These are phyloP conservation scores for Apolygus lucorum DNA, from an alignment of 1,140 invertebrate species.

Conservation along the genomic window DNA sequence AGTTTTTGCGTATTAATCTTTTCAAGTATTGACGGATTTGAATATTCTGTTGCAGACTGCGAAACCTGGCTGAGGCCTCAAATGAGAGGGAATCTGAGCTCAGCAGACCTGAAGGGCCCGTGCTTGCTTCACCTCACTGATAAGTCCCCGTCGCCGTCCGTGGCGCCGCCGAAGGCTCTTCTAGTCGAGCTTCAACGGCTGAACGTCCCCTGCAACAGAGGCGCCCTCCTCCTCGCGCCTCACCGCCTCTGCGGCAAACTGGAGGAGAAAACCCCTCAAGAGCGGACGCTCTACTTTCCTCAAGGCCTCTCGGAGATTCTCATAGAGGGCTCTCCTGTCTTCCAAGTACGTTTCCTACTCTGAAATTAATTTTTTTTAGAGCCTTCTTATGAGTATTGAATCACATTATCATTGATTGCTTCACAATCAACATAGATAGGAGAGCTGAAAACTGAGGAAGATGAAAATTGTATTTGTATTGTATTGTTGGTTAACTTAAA, in stretches of 20 bases:
- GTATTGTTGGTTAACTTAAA: no score
- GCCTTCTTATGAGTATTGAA: no score
- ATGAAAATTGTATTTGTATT: no score
- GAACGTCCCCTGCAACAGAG: conserved; percentile 50
- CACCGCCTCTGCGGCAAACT: conserved; percentile 49
- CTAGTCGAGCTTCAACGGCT: conserved; percentile 50
- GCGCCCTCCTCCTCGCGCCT: conserved; percentile 44
- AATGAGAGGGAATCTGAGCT: conserved; percentile 27
- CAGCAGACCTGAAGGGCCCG: conserved; percentile 18
- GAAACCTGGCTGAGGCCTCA: conserved; percentile 32
- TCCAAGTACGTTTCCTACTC: conserved; percentile 42
- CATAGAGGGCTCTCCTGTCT: conserved; percentile 49
- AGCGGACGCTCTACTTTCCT: conserved; percentile 47
- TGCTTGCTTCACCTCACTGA: conserved; percentile 23
- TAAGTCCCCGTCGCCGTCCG: conserved; percentile 31
- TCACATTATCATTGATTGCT: no score
- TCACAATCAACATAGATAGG: no score
- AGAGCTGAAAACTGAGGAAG: no score
- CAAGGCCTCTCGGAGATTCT: conserved; percentile 41
- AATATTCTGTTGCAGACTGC: conserved; percentile 8
- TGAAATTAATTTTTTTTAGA: no score
- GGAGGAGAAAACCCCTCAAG: conserved; percentile 47
- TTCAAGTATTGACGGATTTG: no score
- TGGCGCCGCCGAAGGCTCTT: conserved; percentile 41
- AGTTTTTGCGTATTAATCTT: no score